Evolutionary conservation across 2,113 vertebrate genomes (phyloP).

Genomic region (Aythya baeri): DNA sequence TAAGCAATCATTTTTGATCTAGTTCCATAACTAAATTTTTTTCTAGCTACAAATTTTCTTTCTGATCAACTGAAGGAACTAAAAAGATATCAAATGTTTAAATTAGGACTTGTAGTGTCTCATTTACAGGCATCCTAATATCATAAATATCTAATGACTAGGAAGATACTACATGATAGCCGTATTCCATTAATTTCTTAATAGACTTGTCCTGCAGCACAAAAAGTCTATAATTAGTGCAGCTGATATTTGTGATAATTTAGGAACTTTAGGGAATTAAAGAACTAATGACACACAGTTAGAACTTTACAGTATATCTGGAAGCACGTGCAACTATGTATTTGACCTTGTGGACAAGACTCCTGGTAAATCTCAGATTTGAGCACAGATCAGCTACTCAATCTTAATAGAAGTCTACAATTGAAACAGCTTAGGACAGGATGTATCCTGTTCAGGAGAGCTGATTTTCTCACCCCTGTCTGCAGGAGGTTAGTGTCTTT

Average conservation of each 20-base stretch:
- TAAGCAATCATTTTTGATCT: background rate
- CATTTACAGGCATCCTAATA: slow-evolving; percentile 13
- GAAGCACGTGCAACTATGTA: background rate
- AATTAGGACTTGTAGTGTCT: background rate
- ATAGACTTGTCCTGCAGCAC: background rate
- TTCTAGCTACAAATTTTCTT: background rate
- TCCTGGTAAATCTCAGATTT: background rate
- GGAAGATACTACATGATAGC: background rate
- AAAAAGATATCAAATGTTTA: background rate
- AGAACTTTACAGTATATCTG: background rate
- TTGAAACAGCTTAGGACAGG: background rate
- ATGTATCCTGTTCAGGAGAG: background rate
- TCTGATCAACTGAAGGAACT: background rate
- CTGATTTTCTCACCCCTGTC: background rate
- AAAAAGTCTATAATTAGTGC: background rate
- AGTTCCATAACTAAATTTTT: background rate
- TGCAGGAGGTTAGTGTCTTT: background rate
- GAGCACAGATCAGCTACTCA: background rate
- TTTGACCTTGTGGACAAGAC: background rate
- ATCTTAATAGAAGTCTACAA: background rate
- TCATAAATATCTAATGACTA: background rate
- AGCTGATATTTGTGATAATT: background rate
- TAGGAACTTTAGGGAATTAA: background rate
- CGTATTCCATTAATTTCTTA: background rate
- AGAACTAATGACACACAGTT: background rate